These are phyloP conservation scores for Aphodius granarius DNA, from an alignment of 2,888 invertebrate species.

Conservation along the genomic window DNA sequence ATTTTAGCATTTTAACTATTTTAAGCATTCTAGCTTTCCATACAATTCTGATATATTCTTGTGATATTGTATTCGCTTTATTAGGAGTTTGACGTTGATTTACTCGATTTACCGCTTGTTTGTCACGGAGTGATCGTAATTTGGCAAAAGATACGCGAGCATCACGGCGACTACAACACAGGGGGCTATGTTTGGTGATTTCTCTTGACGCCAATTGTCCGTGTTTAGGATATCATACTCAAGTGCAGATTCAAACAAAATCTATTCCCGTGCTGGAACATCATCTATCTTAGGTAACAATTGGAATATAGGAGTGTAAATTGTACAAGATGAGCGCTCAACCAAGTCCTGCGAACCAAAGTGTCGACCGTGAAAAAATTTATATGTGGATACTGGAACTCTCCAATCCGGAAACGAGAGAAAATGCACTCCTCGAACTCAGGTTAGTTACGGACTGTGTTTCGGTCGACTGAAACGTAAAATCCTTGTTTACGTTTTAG, in stretches of 20 bases:
- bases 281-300: background rate
- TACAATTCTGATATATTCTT: too few species aligned
- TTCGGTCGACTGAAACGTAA: constrained; percentile 1
- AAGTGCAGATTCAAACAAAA: background rate
- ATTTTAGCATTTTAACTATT: too few species aligned
- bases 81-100: background rate
- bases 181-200: background rate
- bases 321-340: constrained; percentile 67
- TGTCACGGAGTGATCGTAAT: background rate
- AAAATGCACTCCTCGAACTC: constrained; percentile 94
- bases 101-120: background rate
- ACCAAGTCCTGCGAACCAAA: constrained; percentile 74
- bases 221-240: background rate
- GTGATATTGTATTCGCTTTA: background rate
- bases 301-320: background rate
- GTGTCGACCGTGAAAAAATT: constrained; percentile 85
- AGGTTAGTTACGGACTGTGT: constrained; percentile 58
- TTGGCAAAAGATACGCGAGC: background rate
- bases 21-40: too few species aligned
- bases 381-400: constrained; percentile 92
- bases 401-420: constrained; percentile 90
- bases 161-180: background rate
- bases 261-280: background rate
- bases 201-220: background rate
- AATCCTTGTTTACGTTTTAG: constrained; percentile 50